These are phyloP conservation scores for Cygnus olor DNA, from an alignment of 2,797 vertebrate species.

Conservation along the genomic window DNA sequence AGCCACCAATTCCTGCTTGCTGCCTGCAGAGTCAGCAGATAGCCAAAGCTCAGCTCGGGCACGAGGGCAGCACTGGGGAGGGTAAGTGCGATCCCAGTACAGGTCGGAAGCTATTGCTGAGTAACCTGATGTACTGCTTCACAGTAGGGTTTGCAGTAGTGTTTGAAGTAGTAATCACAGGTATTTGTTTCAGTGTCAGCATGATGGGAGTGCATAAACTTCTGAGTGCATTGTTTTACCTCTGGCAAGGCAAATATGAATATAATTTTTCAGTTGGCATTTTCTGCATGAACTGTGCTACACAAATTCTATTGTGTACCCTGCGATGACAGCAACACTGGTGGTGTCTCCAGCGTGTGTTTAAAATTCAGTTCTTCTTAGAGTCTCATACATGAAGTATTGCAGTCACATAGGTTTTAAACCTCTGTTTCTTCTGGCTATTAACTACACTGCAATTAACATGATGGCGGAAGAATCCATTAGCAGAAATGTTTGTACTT, in stretches of 20 bases:
- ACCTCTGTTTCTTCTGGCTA: not conserved
- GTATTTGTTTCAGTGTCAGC: not conserved
- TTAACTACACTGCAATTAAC: not conserved
- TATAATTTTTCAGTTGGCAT: not conserved
- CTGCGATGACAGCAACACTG: not conserved
- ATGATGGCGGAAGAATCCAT: not conserved
- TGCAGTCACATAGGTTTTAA: not conserved
- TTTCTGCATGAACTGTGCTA: not conserved
- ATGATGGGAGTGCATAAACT: no score
- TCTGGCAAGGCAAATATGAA: not conserved
- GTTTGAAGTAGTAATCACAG: not conserved
- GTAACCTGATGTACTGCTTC: not conserved
- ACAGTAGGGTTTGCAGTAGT: not conserved
- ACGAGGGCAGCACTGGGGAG: not conserved
- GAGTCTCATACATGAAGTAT: not conserved
- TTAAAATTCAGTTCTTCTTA: not conserved
- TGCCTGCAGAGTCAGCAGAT: not conserved
- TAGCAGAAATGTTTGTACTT: not conserved
- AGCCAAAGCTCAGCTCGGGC: not conserved
- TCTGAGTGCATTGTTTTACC: not conserved
- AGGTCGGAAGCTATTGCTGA: not conserved
- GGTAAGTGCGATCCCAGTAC: not conserved
- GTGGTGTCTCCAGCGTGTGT: not conserved
- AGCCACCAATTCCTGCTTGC: not conserved
- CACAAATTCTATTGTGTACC: not conserved